Percentiles rank a stretch among this genome's conserved stretches.
Conservation (phyloP, 2,113 vertebrate genomes). For the Theristicus caerulescens region DNA sequence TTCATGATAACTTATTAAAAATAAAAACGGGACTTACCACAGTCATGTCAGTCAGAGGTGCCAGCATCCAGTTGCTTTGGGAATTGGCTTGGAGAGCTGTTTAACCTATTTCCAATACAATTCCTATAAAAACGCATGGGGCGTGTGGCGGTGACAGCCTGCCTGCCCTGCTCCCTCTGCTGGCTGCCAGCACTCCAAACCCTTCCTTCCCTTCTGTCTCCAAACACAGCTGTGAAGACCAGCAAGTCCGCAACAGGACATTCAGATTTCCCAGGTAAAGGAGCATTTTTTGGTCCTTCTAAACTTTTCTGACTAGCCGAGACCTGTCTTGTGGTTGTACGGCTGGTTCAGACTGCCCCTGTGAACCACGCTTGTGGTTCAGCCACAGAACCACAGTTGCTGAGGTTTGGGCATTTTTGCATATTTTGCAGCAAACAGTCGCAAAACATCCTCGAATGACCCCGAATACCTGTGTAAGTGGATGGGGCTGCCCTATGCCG, state of each 20-base stretch:
- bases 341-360: neutral
- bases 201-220: constrained; percentile 3
- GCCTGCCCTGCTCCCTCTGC: constrained; percentile 16
- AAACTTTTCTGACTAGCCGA: neutral
- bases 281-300: neutral
- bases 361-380: neutral
- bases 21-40: neutral
- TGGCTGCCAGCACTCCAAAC: neutral
- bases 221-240: constrained; percentile 86
- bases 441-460: constrained; percentile 87
- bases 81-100: neutral
- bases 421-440: constrained; percentile 83
- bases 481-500: constrained; percentile 96
- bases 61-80: neutral
- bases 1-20: neutral
- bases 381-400: neutral
- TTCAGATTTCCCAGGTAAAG: constrained; percentile 89
- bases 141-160: neutral
- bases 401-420: neutral
- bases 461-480: constrained; percentile 97
- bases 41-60: neutral
- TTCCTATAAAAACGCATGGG: neutral
- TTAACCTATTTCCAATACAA: neutral
- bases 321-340: neutral
- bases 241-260: constrained; percentile 84